Percentiles rank a stretch among this genome's conserved stretches.
Conservation (phyloP, 2,888 invertebrate species). For the Synergus laeviventris region DNA sequence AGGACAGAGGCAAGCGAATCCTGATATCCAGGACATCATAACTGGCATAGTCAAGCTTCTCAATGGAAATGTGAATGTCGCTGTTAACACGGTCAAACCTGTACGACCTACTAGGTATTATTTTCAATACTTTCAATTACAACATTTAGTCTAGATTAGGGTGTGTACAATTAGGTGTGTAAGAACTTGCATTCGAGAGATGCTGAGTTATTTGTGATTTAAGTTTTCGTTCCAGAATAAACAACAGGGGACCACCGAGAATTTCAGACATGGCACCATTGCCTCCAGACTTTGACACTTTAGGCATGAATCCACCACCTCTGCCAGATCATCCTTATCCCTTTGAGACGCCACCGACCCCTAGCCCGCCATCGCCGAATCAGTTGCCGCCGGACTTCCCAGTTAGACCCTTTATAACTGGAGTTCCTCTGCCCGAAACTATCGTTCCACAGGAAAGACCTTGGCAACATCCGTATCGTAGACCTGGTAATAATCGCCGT, state of each 20-base stretch:
- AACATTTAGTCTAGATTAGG: neutral
- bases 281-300: constrained; percentile 82
- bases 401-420: constrained; percentile 81
- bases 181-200: neutral
- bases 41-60: constrained; percentile 92
- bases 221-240: constrained; percentile 79
- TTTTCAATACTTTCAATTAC: neutral
- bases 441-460: constrained; percentile 79
- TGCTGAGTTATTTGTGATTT: constrained; percentile 4
- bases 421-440: constrained; percentile 86
- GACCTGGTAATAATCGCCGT: constrained; percentile 64
- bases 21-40: constrained; percentile 93
- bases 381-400: constrained; percentile 78
- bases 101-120: constrained; percentile 75
- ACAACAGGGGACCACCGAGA: constrained; percentile 92
- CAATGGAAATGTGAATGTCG: constrained; percentile 92
- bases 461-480: constrained; percentile 60
- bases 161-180: neutral
- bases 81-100: constrained; percentile 86
- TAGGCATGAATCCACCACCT: constrained; percentile 77
- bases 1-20: constrained; percentile 79
- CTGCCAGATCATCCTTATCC: constrained; percentile 83
- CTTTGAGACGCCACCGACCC: constrained; percentile 78
- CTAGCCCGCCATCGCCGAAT: constrained; percentile 79
- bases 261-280: constrained; percentile 87